Base-by-base conservation (phyloP, 1,140 invertebrate genomes). In the Orius laevigatus region DNA sequence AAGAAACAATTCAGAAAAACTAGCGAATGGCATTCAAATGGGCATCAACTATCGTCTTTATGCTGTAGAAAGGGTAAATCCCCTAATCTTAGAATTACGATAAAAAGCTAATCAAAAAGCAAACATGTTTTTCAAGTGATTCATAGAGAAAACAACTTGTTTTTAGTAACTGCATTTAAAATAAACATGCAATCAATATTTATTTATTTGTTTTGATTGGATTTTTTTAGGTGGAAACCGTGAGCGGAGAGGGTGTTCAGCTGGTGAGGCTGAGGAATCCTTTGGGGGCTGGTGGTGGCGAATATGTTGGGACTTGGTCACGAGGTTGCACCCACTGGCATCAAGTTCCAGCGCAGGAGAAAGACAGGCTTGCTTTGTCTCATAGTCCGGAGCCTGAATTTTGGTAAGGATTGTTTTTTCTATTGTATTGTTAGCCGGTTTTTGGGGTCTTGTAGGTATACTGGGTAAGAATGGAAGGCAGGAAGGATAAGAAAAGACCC, bases 21-120 rank as follows among this genome's bases (percentile, higher is more conserved):
- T 86, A 50, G 66, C 79, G 1, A 86, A 83, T 63, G 84, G 84
- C 6, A 79, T 92, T 55, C 75, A 84, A 60, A 69, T 83, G 52
- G 80, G 79, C 45, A 77, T 76, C 50, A 84, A 84, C 63, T 85
- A 88, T 64, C 73, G 84, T 61, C 69, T 91, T 32, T 84, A 83
- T 56, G 74, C 76, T 25, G 67, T 88, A 41, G 83, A 90, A 62
- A 79, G 81, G 70, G 81, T 84, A 65, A 69, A 60, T 25, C 3
- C 3, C 25, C 25, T 25, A 25, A 25, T 25, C 25, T 3, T n/a
- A 46, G 11, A 16, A 43, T 5, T 43, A 4, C 25, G 25, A 25
- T 25, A 25, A 25, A 25, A 25, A 25, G 25, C 25, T 25, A 25
- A 25, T 25, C 25, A 25, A 25, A 25, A 25, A 25, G 25, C 8